A percentile compares a stretch with the other conserved stretches of the same genome.
These are phyloP conservation scores for Cybosia mesomella DNA, from an alignment of 2,888 invertebrate genomes.

Conservation along the genomic window DNA sequence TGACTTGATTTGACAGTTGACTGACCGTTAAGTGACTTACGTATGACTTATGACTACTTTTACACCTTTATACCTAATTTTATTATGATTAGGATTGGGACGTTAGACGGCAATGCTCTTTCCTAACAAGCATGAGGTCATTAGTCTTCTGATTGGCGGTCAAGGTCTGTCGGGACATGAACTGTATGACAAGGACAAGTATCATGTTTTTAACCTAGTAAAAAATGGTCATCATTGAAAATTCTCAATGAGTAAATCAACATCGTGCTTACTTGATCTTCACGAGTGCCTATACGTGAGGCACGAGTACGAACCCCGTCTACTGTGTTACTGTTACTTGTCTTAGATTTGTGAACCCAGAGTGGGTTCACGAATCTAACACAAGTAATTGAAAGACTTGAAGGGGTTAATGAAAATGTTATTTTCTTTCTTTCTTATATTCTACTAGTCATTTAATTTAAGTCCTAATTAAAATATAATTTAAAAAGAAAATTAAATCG, in stretches of 20 bases:
- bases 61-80: background rate
- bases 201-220: background rate
- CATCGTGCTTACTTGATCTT: background rate
- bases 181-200: background rate
- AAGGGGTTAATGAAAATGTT: too few species aligned
- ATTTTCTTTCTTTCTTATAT: too few species aligned
- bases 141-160: background rate
- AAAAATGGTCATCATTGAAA: background rate
- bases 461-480: too few species aligned
- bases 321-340: background rate
- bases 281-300: background rate
- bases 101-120: background rate
- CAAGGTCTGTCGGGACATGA: background rate
- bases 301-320: background rate
- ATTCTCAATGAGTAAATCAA: background rate
- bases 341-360: too few species aligned
- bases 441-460: too few species aligned
- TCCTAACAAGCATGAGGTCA: background rate
- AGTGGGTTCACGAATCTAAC: too few species aligned
- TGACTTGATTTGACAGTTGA: too few species aligned
- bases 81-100: background rate
- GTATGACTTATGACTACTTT: background rate
- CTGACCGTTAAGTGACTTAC: too few species aligned
- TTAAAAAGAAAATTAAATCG: too few species aligned
- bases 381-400: too few species aligned